Base-by-base conservation (phyloP, 64 coral and sea anemone genomes). In the Dendronephthya gigantea region DNA sequence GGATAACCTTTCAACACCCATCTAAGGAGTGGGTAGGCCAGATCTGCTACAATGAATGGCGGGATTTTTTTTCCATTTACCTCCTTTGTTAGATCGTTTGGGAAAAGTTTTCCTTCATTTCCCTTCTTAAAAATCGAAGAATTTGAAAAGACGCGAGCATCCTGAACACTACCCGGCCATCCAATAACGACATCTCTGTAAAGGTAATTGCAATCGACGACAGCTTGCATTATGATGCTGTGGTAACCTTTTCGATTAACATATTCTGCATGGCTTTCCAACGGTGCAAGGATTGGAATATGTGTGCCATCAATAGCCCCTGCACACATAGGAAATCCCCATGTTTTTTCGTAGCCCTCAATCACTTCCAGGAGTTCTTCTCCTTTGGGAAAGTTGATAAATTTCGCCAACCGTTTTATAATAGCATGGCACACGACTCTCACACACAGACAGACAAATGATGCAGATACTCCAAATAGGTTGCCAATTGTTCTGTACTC, bases 111-210 rank as follows among this genome's bases (percentile, higher is more conserved):
- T 66, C 14, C 6, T 17, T 66, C 58, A 17, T 15, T 66, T 66
- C 58, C 58, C 58, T n/a, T 66, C 22, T 15, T 66, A 30, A 66
- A 66, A 66, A 66, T 22, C 6, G 4, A 4, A 11, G 41, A 45
- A 11, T 45, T 45, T 11, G 41, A 45, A 45, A 45, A 45, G 11
- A 45, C 85, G 29, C 79, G 28, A 19, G 90, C 85, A 36, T 91
- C 90, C 68, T 87, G 90, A 11, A 91, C 90, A 39, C 90, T 91
- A 34, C 85, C 90, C 40, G 81, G 90, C 85, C 90, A 91, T 13
- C 90, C 90, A 35, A 87, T 31, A 11, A 91, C 90, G 17, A 91
- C 36, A 65, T 87, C 90, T 38, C 85, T n/a, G 48, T 83, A 91
- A 15, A 91, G 28, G n/a, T 90, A 87, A 39, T 52, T 88, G 11